Percentiles rank a stretch among this genome's conserved stretches.
These are phyloP conservation scores for Lithobates sylvaticus DNA, from an alignment of 2,797 vertebrate genomes.

Conservation along the genomic window DNA sequence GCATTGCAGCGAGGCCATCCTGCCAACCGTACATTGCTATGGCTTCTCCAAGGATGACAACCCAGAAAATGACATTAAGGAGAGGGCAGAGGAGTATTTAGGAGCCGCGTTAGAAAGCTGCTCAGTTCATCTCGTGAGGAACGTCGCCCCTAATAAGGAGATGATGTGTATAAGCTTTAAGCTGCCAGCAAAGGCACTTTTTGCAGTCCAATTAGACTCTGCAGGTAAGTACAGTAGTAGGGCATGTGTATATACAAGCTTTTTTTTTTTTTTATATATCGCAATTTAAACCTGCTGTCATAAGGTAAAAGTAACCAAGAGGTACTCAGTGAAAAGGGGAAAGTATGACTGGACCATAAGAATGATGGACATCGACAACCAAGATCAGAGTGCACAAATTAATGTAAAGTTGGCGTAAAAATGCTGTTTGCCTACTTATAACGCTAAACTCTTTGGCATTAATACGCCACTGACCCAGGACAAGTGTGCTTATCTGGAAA, in stretches of 20 bases:
- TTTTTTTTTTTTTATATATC: no score
- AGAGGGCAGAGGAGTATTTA: constrained; percentile 79
- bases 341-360: no score
- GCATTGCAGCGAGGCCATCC: constrained; percentile 64
- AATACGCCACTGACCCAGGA: no score
- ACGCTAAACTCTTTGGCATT: no score
- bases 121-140: constrained; percentile 87
- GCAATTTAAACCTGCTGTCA: no score
- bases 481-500: no score
- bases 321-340: no score
- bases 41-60: constrained; percentile 89
- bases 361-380: no score
- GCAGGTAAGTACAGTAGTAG: constrained; percentile 77
- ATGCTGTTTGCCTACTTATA: no score
- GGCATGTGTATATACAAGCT: background rate
- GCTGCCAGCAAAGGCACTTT: constrained; percentile 84
- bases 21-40: constrained; percentile 91
- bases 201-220: constrained; percentile 68
- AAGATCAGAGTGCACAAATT: no score
- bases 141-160: constrained; percentile 95
- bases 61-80: constrained; percentile 80
- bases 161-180: constrained; percentile 94
- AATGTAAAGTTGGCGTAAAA: no score
- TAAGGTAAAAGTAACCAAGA: no score
- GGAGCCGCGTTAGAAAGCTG: constrained; percentile 80